Evolutionary conservation across 2,888 invertebrate species (phyloP).

Genomic region (Nebria brevicollis): DNA sequence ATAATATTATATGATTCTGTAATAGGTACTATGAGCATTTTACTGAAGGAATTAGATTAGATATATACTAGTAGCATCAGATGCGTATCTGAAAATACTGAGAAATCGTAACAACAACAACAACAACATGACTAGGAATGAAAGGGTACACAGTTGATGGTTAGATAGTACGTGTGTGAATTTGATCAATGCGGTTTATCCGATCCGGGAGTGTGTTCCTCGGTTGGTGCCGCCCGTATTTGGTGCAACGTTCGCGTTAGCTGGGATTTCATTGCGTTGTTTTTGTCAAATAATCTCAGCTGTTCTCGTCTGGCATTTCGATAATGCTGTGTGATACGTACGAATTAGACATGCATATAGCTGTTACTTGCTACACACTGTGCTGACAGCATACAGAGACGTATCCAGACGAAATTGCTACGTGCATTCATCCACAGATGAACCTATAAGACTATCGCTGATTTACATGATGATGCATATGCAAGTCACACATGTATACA

Average conservation of each 20-base stretch:
- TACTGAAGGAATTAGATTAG: background rate
- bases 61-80: background rate
- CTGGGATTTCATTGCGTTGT: conserved; percentile 29
- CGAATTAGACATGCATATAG: conserved; percentile 3
- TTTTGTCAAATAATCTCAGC: conserved; percentile 38
- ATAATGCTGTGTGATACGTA: conserved; percentile 28
- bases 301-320: background rate
- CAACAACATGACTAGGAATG: background rate
- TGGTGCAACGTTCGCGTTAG: conserved; percentile 11
- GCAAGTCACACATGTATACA: background rate
- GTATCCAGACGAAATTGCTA: background rate
- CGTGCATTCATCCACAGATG: too few species aligned
- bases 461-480: background rate
- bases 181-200: conserved; percentile 26
- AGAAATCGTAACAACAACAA: background rate
- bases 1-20: too few species aligned
- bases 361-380: background rate
- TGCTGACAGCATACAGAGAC: conserved; percentile 2
- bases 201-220: conserved; percentile 10
- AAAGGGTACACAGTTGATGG: background rate
- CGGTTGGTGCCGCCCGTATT: conserved; percentile 16
- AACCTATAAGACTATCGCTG: background rate
- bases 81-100: background rate
- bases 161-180: conserved; percentile 23
- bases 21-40: too few species aligned